Evolutionary conservation across 2,888 invertebrate species (phyloP).

Genomic region (Meiosimyza decipiens): DNA sequence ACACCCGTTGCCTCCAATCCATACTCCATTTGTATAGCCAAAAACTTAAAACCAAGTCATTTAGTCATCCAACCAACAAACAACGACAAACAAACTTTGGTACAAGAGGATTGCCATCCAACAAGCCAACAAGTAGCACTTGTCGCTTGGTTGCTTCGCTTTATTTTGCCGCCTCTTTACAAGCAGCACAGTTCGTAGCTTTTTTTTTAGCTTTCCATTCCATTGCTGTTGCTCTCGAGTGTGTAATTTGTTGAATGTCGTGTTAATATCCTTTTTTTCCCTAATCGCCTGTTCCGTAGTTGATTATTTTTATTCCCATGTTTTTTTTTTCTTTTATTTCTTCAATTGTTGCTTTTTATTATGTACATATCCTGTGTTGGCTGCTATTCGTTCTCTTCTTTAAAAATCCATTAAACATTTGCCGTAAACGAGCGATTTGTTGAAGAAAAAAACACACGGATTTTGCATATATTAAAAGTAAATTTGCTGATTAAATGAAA

Average conservation of each 20-base stretch:
- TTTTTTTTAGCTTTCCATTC: not conserved
- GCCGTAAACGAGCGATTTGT: no score
- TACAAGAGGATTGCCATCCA: not conserved
- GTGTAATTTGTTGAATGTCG: conserved; percentile 19
- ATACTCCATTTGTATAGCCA: no score
- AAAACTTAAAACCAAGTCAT: no score
- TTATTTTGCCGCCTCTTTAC: not conserved
- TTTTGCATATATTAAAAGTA: no score
- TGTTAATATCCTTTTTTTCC: conserved; percentile 20
- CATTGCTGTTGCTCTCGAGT: conserved; percentile 15
- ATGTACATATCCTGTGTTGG: conserved; percentile 10
- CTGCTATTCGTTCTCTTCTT: not conserved
- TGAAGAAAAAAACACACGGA: no score
- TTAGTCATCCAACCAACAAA: no score
- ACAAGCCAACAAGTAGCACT: conserved; percentile 17
- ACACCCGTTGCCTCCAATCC: not conserved
- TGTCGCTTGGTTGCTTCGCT: conserved; percentile 2
- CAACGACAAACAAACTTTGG: no score
- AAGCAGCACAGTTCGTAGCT: not conserved
- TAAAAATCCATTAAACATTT: no score
- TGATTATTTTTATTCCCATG: no score
- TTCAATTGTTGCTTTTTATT: conserved; percentile 24
- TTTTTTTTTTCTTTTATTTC: not conserved
- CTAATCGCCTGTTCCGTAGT: conserved; percentile 16
- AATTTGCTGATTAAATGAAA: no score